Percentiles rank a stretch among this genome's conserved stretches.
Evolutionary conservation across 2,888 invertebrate genomes (phyloP).

Genomic region (Temnothorax unifasciatus): DNA sequence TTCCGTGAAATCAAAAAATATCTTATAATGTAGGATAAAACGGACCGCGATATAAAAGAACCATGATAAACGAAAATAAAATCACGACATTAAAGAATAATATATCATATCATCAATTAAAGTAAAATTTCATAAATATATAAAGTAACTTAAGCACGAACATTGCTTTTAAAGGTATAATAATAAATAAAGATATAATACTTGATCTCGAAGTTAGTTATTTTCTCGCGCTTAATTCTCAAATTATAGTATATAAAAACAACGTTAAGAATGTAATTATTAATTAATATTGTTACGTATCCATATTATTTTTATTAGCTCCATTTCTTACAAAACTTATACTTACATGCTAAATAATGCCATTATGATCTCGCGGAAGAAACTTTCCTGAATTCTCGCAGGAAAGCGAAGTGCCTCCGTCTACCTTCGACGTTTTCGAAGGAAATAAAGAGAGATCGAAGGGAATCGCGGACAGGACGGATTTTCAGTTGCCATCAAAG

Average conservation of each 20-base stretch:
- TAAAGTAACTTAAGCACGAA: background rate
- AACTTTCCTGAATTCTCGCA: background rate
- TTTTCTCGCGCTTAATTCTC: background rate
- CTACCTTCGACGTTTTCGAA: constrained; percentile 37
- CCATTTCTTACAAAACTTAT: background rate
- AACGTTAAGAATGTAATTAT: background rate
- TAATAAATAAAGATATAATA: background rate
- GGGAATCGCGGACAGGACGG: constrained; percentile 29
- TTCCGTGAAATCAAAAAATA: constrained; percentile 1
- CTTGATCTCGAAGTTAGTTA: background rate
- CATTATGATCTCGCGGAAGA: background rate
- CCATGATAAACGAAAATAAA: background rate
- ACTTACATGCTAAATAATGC: background rate
- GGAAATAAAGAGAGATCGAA: constrained; percentile 20
- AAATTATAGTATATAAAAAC: background rate
- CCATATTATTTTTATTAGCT: background rate
- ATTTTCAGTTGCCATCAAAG: constrained; percentile 58
- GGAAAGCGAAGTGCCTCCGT: background rate
- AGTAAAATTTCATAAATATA: background rate
- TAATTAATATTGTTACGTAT: background rate
- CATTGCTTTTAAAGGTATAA: background rate
- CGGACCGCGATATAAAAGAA: background rate
- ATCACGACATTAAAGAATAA: background rate
- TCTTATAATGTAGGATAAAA: too few species aligned
- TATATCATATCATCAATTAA: background rate